A percentile compares a stretch with the other conserved stretches of the same genome.
These are phyloP conservation scores for Apistogramma diplotaenia DNA, from an alignment of 2,113 vertebrate genomes.

Conservation along the genomic window DNA sequence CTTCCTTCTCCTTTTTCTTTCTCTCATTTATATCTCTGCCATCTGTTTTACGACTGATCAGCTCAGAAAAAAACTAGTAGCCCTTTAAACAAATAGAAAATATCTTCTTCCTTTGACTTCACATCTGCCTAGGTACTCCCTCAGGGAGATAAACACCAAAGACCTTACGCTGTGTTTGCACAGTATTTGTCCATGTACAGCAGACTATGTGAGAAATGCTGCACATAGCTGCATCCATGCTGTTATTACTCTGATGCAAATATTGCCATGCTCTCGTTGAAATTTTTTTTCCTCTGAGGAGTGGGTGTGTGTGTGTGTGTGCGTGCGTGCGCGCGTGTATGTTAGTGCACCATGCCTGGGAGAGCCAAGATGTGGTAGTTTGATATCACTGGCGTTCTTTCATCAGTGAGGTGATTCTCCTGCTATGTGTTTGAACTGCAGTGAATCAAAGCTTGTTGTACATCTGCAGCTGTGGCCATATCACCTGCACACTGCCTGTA, in stretches of 20 bases:
- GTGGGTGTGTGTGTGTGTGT: background rate
- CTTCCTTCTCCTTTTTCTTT: background rate
- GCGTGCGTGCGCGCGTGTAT: constrained; percentile 12
- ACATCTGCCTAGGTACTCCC: constrained; percentile 46
- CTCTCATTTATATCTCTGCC: background rate
- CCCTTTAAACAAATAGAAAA: background rate
- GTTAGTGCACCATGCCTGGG: background rate
- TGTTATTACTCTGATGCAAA: background rate
- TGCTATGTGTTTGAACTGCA: constrained; percentile 66
- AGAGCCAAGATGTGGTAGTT: constrained; percentile 45
- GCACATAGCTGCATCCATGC: background rate
- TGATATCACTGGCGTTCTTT: constrained; percentile 60
- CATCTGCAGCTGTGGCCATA: constrained; percentile 53
- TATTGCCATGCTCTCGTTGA: background rate
- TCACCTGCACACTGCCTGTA: constrained; percentile 36
- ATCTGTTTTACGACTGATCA: constrained; percentile 31
- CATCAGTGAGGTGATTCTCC: constrained; percentile 64
- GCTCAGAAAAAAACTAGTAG: constrained; percentile 7
- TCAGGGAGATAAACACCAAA: constrained; percentile 4
- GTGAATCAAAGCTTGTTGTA: constrained; percentile 59
- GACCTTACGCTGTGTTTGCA: background rate
- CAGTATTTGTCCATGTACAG: background rate
- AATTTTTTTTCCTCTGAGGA: background rate
- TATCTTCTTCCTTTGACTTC: constrained; percentile 31
- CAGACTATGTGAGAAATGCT: background rate